Percentiles rank a stretch among this genome's conserved stretches.
These are phyloP conservation scores for Caracal caracal DNA, from an alignment of 2,113 vertebrate species.

Conservation along the genomic window DNA sequence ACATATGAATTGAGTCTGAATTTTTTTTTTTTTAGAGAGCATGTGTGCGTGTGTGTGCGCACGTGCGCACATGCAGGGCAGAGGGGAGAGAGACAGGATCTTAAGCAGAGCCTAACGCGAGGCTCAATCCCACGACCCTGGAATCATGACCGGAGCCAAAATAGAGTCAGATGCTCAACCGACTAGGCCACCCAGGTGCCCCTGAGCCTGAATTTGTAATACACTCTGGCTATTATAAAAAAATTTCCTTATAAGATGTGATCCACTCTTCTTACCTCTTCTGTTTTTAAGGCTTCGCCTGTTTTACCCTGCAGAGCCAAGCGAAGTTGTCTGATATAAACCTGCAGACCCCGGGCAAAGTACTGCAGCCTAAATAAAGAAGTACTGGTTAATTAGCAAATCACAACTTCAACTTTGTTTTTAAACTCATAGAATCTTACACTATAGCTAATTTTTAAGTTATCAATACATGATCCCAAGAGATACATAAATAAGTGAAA, in stretches of 20 bases:
- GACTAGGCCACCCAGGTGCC: no score
- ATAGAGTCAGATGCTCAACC: no score
- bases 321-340: conserved; percentile 97
- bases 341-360: conserved; percentile 97
- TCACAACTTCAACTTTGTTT: conserved; percentile 35
- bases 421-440: neutral
- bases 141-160: no score
- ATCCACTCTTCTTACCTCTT: conserved; percentile 89
- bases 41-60: no score
- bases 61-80: no score
- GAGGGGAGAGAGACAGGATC: no score
- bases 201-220: neutral
- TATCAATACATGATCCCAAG: neutral
- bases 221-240: neutral
- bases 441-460: neutral
- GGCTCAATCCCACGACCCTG: no score
- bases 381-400: conserved; percentile 56
- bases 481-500: neutral
- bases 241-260: neutral
- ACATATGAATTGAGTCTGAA: neutral
- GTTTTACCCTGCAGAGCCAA: conserved; percentile 98
- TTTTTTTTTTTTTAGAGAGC: neutral
- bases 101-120: no score
- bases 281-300: conserved; percentile 98
- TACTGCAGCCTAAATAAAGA: conserved; percentile 92